Evolutionary conservation across 2,113 vertebrate genomes (phyloP), one percentile per base, ranked within the genome.

Genomic region (Hemiprocne comata): DNA sequence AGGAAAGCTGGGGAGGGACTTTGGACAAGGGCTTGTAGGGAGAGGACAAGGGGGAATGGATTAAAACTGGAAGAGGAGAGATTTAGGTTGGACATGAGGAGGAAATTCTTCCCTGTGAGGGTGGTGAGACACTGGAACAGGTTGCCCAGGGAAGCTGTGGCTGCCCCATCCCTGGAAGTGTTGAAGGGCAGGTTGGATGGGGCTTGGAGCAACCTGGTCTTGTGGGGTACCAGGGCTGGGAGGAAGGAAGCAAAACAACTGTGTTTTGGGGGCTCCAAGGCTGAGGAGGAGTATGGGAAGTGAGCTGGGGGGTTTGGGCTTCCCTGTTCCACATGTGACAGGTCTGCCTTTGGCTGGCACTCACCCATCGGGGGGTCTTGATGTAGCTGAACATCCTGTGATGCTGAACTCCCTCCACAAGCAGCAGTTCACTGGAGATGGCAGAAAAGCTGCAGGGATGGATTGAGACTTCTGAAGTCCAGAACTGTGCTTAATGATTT

Each of bases 241-340:
- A 62, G 10, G 23, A 40, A 13, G 13, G n/a, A 38, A 46, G 40
- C 2, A 21, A 50, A 55, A 10, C 23, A 44, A 9, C 23, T 1
- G 4, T 33, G 7, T 44, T 66, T 23, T 42, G 23, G 16, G n/a
- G n/a, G 13, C 2, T 74, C 21, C 18, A 24, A 12, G 17, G 11
- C 21, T 48, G 65, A 44, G n/a, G 53, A 7, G 9, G 23, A 11
- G 8, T 24, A 2, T 6, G 10, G 40, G 53, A 60, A 42, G 13
- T 2, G 4, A 69, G 4, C 25, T 48, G 26, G 15, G 15, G 15
- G 18, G 28, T 26, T 33, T 17, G 55, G 17, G 7, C 17, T 44
- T 61, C 46, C 19, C 31, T 17, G 57, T 54, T 50, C 28, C 9
- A 6, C 0, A 2, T 12, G 24, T 1, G 0, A 16, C 28, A 42